Conservation (phyloP, 2,113 vertebrate species). For the Trichomycterus rosablanca region DNA sequence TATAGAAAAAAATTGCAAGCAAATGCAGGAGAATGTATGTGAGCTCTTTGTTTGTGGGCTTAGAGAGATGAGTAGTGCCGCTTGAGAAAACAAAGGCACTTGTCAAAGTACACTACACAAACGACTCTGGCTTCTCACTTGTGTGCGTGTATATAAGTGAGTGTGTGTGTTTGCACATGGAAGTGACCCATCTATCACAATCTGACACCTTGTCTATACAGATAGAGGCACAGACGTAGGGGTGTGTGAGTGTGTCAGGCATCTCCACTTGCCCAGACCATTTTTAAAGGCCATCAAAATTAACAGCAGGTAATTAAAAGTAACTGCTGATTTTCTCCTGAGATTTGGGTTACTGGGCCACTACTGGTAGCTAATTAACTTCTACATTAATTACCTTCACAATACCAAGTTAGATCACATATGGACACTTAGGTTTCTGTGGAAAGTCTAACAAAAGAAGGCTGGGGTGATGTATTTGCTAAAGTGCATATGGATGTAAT, state of each 20-base stretch:
- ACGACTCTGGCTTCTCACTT: conserved; percentile 2
- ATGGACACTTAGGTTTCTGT: conserved; percentile 9
- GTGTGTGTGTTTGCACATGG: conserved; percentile 32
- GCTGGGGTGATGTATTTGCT: not conserved
- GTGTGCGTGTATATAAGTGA: not conserved
- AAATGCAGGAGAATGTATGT: not conserved
- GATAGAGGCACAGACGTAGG: conserved; percentile 12
- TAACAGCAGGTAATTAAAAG: conserved; percentile 44
- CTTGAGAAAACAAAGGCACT: conserved; percentile 35
- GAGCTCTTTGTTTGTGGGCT: conserved; percentile 39
- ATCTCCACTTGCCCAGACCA: conserved; percentile 12
- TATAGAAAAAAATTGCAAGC: not conserved
- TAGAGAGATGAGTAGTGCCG: conserved; percentile 43
- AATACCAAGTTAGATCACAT: conserved; percentile 25
- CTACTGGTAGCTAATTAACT: conserved; percentile 37
- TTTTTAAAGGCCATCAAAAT: conserved; percentile 35
- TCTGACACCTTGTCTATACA: conserved; percentile 14
- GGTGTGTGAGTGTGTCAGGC: conserved; percentile 17
- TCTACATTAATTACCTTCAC: conserved; percentile 32
- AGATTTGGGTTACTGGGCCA: conserved; percentile 26
- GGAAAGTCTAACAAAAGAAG: conserved; percentile 1
- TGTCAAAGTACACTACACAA: conserved; percentile 5
- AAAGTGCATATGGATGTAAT: conserved; percentile 15
- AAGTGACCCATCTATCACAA: conserved; percentile 34
- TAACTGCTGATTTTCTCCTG: conserved; percentile 20